Conservation (phyloP, 1,140 invertebrate species). For the Caerostris extrusa region DNA sequence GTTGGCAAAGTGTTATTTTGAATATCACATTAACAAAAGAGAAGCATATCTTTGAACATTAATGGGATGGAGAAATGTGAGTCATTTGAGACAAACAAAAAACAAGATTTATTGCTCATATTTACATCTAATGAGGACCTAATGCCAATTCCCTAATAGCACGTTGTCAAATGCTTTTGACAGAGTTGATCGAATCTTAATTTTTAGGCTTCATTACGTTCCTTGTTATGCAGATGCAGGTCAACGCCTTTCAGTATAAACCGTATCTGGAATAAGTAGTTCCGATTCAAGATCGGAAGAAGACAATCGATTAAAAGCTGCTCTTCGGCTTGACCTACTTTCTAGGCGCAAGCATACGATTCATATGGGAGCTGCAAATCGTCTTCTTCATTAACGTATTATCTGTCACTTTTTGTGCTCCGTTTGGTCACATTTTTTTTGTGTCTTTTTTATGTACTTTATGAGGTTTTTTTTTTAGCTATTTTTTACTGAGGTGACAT, state of each 20-base stretch:
- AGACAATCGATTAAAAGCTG: slow-evolving; percentile 52
- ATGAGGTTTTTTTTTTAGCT: background rate
- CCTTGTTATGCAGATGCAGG: slow-evolving; percentile 48
- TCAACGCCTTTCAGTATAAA: slow-evolving; percentile 55
- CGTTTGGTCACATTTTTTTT: background rate
- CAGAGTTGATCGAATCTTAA: background rate
- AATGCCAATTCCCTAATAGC: background rate
- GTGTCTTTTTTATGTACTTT: background rate
- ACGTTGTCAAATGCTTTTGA: slow-evolving; percentile 1
- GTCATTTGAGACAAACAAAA: background rate
- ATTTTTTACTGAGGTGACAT: background rate
- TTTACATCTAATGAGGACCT: background rate
- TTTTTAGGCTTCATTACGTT: slow-evolving; percentile 9
- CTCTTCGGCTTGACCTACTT: slow-evolving; percentile 51
- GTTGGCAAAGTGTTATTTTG: too few species aligned
- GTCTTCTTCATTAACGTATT: slow-evolving; percentile 54
- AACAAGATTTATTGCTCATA: background rate
- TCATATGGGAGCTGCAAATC: slow-evolving; percentile 55
- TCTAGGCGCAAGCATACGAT: slow-evolving; percentile 39
- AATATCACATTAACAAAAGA: too few species aligned
- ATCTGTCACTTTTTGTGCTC: slow-evolving; percentile 19
- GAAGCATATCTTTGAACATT: background rate
- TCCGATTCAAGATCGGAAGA: slow-evolving; percentile 17
- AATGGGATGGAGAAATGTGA: background rate
- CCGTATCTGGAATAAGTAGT: background rate